Conservation (phyloP, 2,113 vertebrate species). For the Myodes glareolus region DNA sequence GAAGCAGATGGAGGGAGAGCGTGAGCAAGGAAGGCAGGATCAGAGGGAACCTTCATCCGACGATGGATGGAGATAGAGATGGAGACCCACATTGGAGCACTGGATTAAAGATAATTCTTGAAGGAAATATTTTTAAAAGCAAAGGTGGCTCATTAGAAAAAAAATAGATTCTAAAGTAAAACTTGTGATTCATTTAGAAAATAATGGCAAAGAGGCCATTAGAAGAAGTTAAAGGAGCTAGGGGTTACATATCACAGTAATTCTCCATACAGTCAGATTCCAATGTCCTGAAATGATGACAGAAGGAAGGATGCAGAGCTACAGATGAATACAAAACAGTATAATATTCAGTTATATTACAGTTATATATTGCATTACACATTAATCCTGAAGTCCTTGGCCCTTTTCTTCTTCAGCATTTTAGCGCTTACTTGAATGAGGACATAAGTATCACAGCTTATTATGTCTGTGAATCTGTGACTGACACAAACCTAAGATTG, state of each 20-base stretch:
- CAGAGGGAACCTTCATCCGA: no score
- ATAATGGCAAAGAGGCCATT: neutral
- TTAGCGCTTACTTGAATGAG: slow-evolving; percentile 53
- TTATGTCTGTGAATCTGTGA: slow-evolving; percentile 62
- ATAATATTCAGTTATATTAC: slow-evolving; percentile 16
- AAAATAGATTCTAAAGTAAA: neutral
- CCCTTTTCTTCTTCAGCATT: slow-evolving; percentile 60
- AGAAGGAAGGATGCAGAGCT: neutral
- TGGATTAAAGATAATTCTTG: neutral
- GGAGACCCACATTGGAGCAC: no score
- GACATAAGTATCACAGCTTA: slow-evolving; percentile 31
- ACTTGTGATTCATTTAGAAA: neutral
- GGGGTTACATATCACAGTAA: neutral
- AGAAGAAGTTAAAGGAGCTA: neutral
- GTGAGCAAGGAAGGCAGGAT: no score
- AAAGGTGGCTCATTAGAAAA: neutral
- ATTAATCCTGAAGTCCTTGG: slow-evolving; percentile 45
- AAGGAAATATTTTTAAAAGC: neutral
- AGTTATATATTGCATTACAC: slow-evolving; percentile 65
- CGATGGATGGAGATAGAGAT: no score
- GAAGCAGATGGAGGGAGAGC: no score
- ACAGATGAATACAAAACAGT: slow-evolving; percentile 56
- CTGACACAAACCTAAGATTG: slow-evolving; percentile 52
- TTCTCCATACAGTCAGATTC: slow-evolving; percentile 21
- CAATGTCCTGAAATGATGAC: neutral